These are phyloP conservation scores for Laticauda colubrina DNA, from an alignment of 2,113 vertebrate species.

Conservation along the genomic window DNA sequence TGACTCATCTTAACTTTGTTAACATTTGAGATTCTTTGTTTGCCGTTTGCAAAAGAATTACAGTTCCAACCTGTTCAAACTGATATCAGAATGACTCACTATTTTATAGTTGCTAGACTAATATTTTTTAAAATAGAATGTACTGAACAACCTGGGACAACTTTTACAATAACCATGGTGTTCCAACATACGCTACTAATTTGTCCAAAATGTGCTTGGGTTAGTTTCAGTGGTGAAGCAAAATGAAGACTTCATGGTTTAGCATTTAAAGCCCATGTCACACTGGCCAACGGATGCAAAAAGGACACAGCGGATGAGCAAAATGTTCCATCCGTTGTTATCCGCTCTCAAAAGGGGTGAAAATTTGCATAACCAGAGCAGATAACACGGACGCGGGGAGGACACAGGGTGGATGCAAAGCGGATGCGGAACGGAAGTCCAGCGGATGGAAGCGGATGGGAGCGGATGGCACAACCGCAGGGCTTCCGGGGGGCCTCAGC, in stretches of 20 bases:
- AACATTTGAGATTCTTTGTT: neutral
- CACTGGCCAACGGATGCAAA: too few relatives aligned
- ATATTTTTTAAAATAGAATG: neutral
- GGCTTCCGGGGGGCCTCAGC: too few relatives aligned
- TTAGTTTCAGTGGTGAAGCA: neutral
- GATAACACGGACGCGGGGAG: too few relatives aligned
- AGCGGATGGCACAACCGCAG: too few relatives aligned
- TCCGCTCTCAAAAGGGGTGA: too few relatives aligned
- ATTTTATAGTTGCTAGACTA: neutral
- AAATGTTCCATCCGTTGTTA: too few relatives aligned
- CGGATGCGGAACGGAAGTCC: too few relatives aligned
- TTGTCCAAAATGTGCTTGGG: neutral
- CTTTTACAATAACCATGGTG: neutral
- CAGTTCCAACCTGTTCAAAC: neutral
- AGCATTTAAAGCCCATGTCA: too few relatives aligned
- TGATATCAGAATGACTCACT: neutral
- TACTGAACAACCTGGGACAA: neutral
- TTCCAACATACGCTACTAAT: neutral
- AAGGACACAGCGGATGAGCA: too few relatives aligned
- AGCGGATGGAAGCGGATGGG: too few relatives aligned
- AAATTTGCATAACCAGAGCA: too few relatives aligned
- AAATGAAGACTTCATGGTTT: neutral
- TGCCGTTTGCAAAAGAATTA: neutral
- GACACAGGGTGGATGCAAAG: too few relatives aligned
- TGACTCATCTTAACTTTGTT: neutral